phyloP scores from a whole-genome alignment of 2,888 invertebrate species.

The Ethmia dodecea region DNA sequence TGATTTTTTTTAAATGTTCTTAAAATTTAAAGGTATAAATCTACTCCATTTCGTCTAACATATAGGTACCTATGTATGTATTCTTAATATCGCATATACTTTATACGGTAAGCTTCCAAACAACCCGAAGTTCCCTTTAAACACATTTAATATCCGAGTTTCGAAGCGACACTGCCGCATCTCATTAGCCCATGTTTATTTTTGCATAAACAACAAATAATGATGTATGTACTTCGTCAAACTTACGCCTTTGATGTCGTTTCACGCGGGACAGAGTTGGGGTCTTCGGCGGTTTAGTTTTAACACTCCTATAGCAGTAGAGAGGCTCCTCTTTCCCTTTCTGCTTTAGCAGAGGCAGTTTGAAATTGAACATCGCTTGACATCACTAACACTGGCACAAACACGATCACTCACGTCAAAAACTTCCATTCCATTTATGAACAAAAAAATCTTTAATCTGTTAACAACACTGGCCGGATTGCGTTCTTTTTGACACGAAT shows the following conservation, averaged over 20 bases:
- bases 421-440: too few relatives aligned
- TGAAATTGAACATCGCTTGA: slow-evolving; percentile 75
- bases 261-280: slow-evolving; percentile 70
- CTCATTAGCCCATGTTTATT: slow-evolving; percentile 61
- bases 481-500: too few relatives aligned
- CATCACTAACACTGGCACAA: slow-evolving; percentile 27
- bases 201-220: slow-evolving; percentile 28
- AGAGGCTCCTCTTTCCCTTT: slow-evolving; percentile 69
- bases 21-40: too few relatives aligned
- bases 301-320: slow-evolving; percentile 66
- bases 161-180: slow-evolving; percentile 29
- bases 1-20: too few relatives aligned
- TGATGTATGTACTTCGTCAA: slow-evolving; percentile 17
- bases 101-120: slow-evolving; percentile 35
- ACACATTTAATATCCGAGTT: slow-evolving; percentile 3
- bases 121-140: slow-evolving; percentile 13
- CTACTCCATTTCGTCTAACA: too few relatives aligned
- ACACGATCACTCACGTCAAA: slow-evolving; percentile 22
- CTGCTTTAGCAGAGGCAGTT: slow-evolving; percentile 67
- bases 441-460: too few relatives aligned
- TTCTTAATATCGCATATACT: too few relatives aligned
- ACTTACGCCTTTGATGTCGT: slow-evolving; percentile 72
- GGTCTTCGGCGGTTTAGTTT: slow-evolving; percentile 77
- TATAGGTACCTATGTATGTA: too few relatives aligned
- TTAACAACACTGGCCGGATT: too few relatives aligned